Evolutionary conservation across 2,888 invertebrate genomes (phyloP).

Genomic region (Heliothis peltigera): DNA sequence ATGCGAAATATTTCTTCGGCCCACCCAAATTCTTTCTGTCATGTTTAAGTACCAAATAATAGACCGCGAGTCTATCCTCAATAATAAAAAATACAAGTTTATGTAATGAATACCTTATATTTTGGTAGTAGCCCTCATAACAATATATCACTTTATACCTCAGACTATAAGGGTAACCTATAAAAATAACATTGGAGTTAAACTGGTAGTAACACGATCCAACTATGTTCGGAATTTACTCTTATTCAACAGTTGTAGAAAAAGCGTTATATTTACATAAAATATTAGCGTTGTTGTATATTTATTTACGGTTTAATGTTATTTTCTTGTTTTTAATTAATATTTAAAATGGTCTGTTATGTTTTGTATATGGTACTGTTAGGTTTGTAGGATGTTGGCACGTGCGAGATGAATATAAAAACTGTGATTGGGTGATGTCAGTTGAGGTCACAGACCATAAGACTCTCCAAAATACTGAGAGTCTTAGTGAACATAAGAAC

Average conservation of each 20-base stretch:
- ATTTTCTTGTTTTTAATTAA: conserved; percentile 43
- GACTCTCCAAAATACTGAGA: too few relatives aligned
- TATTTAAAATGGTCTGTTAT: conserved; percentile 13
- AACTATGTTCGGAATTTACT: conserved; percentile 58
- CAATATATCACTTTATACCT: conserved; percentile 45
- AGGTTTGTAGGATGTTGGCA: not conserved
- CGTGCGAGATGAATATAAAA: not conserved
- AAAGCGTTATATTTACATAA: conserved; percentile 56
- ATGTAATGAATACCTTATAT: conserved; percentile 37
- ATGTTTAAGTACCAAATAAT: not conserved
- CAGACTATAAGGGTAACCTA: conserved; percentile 34
- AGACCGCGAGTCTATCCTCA: conserved; percentile 3
- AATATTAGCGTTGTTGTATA: conserved; percentile 38
- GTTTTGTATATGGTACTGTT: not conserved
- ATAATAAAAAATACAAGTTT: conserved; percentile 10
- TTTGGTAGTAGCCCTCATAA: conserved; percentile 45
- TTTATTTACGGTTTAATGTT: conserved; percentile 33
- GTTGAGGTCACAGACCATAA: too few relatives aligned
- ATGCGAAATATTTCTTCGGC: too few relatives aligned
- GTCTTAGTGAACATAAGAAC: too few relatives aligned
- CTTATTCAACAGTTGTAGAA: conserved; percentile 47
- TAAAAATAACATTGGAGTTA: conserved; percentile 50
- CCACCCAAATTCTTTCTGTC: too few relatives aligned
- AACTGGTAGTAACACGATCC: conserved; percentile 60
- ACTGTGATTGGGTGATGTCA: not conserved